These are phyloP conservation scores for Perithous albicinctus DNA, from an alignment of 2,888 invertebrate species.

Conservation along the genomic window DNA sequence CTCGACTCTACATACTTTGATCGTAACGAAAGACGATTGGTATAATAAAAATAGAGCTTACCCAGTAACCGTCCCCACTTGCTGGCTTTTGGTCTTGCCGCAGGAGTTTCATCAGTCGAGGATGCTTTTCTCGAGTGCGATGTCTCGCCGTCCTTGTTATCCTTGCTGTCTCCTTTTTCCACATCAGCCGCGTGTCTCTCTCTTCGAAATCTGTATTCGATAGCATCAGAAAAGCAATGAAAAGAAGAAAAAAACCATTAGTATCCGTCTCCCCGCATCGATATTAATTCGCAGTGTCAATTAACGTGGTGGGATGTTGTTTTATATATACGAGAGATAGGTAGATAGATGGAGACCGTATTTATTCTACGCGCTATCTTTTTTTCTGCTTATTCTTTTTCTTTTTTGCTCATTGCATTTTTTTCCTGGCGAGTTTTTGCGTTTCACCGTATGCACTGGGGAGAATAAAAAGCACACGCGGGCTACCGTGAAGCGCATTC, in stretches of 20 bases:
- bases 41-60: slow-evolving; percentile 81
- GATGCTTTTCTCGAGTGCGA: slow-evolving; percentile 86
- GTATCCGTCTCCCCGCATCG: slow-evolving; percentile 12
- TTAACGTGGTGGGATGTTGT: slow-evolving; percentile 42
- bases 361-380: slow-evolving; percentile 38
- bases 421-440: slow-evolving; percentile 35
- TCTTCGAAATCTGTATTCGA: slow-evolving; percentile 81
- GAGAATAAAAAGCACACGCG: not conserved
- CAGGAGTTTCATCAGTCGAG: slow-evolving; percentile 86
- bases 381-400: slow-evolving; percentile 26
- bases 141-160: slow-evolving; percentile 83
- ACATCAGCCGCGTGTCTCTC: slow-evolving; percentile 86
- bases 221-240: slow-evolving; percentile 58
- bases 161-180: slow-evolving; percentile 87
- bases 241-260: slow-evolving; percentile 47
- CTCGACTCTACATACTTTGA: not conserved
- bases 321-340: slow-evolving; percentile 33
- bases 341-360: slow-evolving; percentile 41
- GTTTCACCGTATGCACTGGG: slow-evolving; percentile 42
- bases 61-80: slow-evolving; percentile 94
- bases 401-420: slow-evolving; percentile 8
- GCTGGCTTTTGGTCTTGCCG: slow-evolving; percentile 87
- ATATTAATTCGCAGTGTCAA: slow-evolving; percentile 28
- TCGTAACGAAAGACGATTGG: not conserved
- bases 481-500: slow-evolving; percentile 42